A percentile compares a stretch with the other conserved stretches of the same genome.
Evolutionary conservation across 37 sponge, comb jelly and placozoan genomes (phyloP).

Genomic region (Aplysina aerophoba): DNA sequence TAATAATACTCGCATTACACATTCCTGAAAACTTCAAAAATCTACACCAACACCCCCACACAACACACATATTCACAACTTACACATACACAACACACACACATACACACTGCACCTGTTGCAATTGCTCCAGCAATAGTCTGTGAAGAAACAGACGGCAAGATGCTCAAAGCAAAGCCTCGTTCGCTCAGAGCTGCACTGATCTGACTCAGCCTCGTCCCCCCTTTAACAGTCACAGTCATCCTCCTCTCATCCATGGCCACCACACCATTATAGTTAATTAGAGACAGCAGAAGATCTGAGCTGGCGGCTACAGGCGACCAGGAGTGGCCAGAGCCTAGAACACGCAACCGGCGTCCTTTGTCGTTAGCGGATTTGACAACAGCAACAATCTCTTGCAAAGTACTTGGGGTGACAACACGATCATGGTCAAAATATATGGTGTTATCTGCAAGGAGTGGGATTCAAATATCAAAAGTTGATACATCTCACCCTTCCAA

Average conservation of each 20-base stretch:
- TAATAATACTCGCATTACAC: too few relatives aligned
- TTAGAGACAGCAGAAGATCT: slow-evolving; percentile 55
- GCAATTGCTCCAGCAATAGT: slow-evolving; percentile 77
- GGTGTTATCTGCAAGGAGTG: neutral
- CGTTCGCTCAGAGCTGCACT: slow-evolving; percentile 17
- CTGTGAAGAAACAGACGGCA: slow-evolving; percentile 63
- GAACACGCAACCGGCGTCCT: slow-evolving; percentile 46
- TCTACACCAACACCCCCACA: neutral
- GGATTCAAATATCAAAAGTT: too few relatives aligned
- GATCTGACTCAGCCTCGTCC: slow-evolving; percentile 65
- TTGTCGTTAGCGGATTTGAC: slow-evolving; percentile 40
- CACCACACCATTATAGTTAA: slow-evolving; percentile 63
- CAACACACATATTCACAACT: neutral
- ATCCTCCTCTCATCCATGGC: slow-evolving; percentile 26
- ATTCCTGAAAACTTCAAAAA: too few relatives aligned
- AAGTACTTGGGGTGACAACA: neutral
- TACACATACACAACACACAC: neutral
- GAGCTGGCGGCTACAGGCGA: slow-evolving; percentile 56
- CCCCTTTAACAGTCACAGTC: slow-evolving; percentile 62
- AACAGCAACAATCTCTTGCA: slow-evolving; percentile 53
- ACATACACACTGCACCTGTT: slow-evolving; percentile 50
- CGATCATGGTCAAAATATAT: neutral
- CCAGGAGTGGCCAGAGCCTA: slow-evolving; percentile 78
- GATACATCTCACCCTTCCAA: too few relatives aligned
- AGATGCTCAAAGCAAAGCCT: slow-evolving; percentile 48